Evolutionary conservation across 2,888 invertebrate genomes (phyloP).

Genomic region (Venusia cambrica): DNA sequence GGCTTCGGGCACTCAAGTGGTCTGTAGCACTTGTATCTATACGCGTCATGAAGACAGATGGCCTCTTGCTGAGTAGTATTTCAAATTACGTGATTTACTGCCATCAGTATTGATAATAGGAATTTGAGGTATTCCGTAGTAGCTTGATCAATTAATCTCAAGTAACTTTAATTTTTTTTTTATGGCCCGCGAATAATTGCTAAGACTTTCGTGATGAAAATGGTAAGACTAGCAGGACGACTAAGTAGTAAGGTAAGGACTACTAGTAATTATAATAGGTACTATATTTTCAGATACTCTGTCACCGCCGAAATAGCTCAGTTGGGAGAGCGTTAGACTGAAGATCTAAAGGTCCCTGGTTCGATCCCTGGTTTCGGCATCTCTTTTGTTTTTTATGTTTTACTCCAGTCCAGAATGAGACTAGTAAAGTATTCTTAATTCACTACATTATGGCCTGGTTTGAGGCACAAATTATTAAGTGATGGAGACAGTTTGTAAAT

Average conservation of each 20-base stretch:
- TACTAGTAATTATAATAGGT: no score
- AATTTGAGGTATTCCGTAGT: background rate
- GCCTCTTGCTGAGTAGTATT: slow-evolving; percentile 29
- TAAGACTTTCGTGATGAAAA: no score
- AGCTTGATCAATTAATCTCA: no score
- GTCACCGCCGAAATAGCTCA: slow-evolving; percentile 23
- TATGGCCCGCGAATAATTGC: no score
- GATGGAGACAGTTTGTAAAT: no score
- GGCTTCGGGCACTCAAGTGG: slow-evolving; percentile 24
- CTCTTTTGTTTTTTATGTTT: slow-evolving; percentile 2
- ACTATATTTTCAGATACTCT: background rate
- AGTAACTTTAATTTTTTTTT: no score
- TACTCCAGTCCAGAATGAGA: background rate
- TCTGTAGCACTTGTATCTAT: slow-evolving; percentile 24
- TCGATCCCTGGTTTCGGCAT: slow-evolving; percentile 25
- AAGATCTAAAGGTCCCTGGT: slow-evolving; percentile 26
- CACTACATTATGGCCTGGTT: no score
- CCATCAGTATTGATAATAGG: slow-evolving; percentile 13
- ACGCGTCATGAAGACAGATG: slow-evolving; percentile 61
- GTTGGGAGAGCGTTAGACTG: slow-evolving; percentile 26
- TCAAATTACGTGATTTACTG: slow-evolving; percentile 24
- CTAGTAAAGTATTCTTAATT: slow-evolving; percentile 13
- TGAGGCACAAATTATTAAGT: no score
- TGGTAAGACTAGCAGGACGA: no score
- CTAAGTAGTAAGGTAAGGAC: no score